Evolutionary conservation across 2,888 invertebrate genomes (phyloP), one percentile per base, ranked within the genome.

Genomic region (Leucophenga maculata): DNA sequence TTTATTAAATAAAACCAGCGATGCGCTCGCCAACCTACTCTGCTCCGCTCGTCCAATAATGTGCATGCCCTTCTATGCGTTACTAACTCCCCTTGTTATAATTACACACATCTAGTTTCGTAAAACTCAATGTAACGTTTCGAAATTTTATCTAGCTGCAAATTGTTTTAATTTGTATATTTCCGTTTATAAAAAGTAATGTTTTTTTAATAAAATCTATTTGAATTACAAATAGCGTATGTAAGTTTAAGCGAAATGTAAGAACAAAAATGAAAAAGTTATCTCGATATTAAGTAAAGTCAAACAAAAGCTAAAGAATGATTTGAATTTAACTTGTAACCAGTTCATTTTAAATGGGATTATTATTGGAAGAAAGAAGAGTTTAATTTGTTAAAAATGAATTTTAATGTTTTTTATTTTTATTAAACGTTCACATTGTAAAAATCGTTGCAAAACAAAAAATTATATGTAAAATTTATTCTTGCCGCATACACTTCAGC

Each of bases 381-480:
- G 11, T 1, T 22, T 22, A 77, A 77, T 77, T 74, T 77, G 77
- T 82, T 79, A 68, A 73, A 71, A 73, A 72, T 76, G 70, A 74
- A 77, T 83, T 81, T 83, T 76, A 74, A 75, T 80, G 82, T 82
- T 77, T 79, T 78, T 72, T 79, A 71, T 74, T 71, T 76, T 62
- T 67, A 44, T 14, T 20, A 44, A 6, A 20, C 13, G 18, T 14
- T 11, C 22, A 14, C 59, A 64, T 18, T 39, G 60, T 60, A 39
- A 39, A 39, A 22, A 39, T 39, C 22, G 31, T 14, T 60, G 18
- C 18, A 60, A 59, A 59, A 55, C 64, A 66, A 55, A 67, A 69
- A 69, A 26, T 26, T 26, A 26, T 26, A 26, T 26, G 26, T 39
- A 39, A 68, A 66, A 70, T 64, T 50, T 14, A 62, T 54, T 68